phyloP scores from a whole-genome alignment of 2,797 vertebrate species.

The Holocentrus rufus region DNA sequence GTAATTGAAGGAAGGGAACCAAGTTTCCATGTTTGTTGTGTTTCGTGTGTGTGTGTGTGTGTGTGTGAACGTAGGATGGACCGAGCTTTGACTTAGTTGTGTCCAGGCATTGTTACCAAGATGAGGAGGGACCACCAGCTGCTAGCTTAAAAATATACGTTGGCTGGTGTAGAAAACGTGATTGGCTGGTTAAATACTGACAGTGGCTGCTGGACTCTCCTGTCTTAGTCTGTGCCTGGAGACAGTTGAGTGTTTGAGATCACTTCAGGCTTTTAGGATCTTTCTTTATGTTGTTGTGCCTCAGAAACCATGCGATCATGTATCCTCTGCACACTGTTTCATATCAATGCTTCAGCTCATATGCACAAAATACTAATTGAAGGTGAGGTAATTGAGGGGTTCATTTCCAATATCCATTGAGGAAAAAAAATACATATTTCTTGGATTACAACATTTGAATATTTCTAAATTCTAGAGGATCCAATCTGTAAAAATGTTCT shows the following conservation, averaged over 20 bases:
- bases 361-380: constrained; percentile 59
- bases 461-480: too few species aligned
- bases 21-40: constrained; percentile 26
- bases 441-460: neutral
- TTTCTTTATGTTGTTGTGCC: constrained; percentile 66
- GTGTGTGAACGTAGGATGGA: constrained; percentile 21
- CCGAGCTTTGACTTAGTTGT: constrained; percentile 37
- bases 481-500: constrained; percentile 15
- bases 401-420: constrained; percentile 21
- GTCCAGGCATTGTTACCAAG: constrained; percentile 28
- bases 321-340: constrained; percentile 47
- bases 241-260: constrained; percentile 57
- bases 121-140: constrained; percentile 46
- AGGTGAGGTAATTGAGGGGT: constrained; percentile 32
- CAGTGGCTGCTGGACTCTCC: constrained; percentile 24
- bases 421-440: constrained; percentile 19
- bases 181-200: neutral
- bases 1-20: constrained; percentile 49
- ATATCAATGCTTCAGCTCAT: constrained; percentile 60
- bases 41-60: constrained; percentile 8
- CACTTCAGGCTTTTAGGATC: constrained; percentile 64
- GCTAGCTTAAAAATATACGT: neutral
- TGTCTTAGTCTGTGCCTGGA: constrained; percentile 34
- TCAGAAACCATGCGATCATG: constrained; percentile 59
- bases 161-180: neutral